phyloP scores from a whole-genome alignment of 2,888 invertebrate species.

The Phyllotreta striolata region DNA sequence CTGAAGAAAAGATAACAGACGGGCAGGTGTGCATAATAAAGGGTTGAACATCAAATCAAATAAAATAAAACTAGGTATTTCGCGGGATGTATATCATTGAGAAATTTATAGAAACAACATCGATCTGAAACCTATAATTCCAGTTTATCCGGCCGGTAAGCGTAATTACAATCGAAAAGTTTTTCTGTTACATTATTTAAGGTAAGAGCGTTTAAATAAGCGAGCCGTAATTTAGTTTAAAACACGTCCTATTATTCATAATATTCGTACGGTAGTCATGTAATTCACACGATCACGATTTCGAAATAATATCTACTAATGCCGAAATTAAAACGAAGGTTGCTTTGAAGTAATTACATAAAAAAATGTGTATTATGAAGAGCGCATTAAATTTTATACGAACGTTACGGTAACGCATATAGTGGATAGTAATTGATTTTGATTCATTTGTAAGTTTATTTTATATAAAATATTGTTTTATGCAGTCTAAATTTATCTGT shows the following conservation, averaged over 20 bases:
- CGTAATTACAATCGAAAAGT: too few relatives aligned
- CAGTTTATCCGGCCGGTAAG: too few relatives aligned
- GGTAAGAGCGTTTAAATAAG: constrained; percentile 1
- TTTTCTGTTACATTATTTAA: neutral
- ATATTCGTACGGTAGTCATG: neutral
- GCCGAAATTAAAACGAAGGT: constrained; percentile 29
- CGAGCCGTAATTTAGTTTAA: neutral
- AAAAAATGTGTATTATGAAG: constrained; percentile 4
- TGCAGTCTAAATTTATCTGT: neutral
- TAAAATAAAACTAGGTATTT: too few relatives aligned
- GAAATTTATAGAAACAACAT: too few relatives aligned
- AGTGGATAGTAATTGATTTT: constrained; percentile 11
- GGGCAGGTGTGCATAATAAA: too few relatives aligned
- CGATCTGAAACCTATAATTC: too few relatives aligned
- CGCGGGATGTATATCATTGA: too few relatives aligned
- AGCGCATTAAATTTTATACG: constrained; percentile 13
- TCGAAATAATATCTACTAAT: constrained; percentile 9
- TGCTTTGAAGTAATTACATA: constrained; percentile 21
- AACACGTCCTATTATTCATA: neutral
- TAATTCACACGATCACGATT: constrained; percentile 23
- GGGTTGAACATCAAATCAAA: too few relatives aligned
- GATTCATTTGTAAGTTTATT: constrained; percentile 1
- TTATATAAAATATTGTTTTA: neutral
- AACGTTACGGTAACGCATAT: constrained; percentile 2
- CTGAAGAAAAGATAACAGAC: neutral